Percentiles rank a stretch among this genome's conserved stretches.
Conservation (phyloP, 2,113 vertebrate species). For the Lampris megalopsis region DNA sequence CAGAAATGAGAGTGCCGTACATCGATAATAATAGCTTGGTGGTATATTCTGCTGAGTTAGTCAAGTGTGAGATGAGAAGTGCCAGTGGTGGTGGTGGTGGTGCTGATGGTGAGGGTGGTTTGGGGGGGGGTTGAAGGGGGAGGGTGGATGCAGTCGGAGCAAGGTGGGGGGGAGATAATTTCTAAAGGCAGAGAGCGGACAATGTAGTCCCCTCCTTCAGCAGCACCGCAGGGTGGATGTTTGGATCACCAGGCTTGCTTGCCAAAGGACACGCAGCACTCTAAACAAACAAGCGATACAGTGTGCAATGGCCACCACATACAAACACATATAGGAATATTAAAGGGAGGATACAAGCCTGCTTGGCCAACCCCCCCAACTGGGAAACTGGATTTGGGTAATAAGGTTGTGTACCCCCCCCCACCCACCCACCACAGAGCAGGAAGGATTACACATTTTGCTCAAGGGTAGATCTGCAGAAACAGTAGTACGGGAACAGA, state of each 20-base stretch:
- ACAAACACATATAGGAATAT: slow-evolving; percentile 11
- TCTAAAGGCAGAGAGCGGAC: slow-evolving; percentile 37
- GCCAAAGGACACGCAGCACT: not conserved
- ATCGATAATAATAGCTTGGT: slow-evolving; percentile 49
- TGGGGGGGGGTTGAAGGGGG: not conserved
- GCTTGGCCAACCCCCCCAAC: no score
- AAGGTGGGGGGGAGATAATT: slow-evolving; percentile 17
- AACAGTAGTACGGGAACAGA: no score
- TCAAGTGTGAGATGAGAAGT: slow-evolving; percentile 59
- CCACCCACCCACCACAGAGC: no score
- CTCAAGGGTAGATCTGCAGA: no score
- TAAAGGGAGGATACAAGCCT: no score
- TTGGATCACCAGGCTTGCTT: slow-evolving; percentile 14
- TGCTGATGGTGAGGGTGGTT: not conserved
- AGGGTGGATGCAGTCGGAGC: slow-evolving; percentile 2
- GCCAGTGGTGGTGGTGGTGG: slow-evolving; percentile 40
- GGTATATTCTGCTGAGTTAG: slow-evolving; percentile 54
- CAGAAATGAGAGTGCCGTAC: slow-evolving; percentile 37
- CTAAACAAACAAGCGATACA: slow-evolving; percentile 28
- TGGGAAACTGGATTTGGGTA: no score
- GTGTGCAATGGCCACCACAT: not conserved
- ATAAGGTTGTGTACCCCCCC: no score
- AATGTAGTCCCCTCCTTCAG: slow-evolving; percentile 11
- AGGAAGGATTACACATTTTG: no score
- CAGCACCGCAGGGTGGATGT: slow-evolving; percentile 34